Evolutionary conservation across 2,797 vertebrate genomes (phyloP), one percentile per base, ranked within the genome.

Genomic region (Phoeniculus purpureus): DNA sequence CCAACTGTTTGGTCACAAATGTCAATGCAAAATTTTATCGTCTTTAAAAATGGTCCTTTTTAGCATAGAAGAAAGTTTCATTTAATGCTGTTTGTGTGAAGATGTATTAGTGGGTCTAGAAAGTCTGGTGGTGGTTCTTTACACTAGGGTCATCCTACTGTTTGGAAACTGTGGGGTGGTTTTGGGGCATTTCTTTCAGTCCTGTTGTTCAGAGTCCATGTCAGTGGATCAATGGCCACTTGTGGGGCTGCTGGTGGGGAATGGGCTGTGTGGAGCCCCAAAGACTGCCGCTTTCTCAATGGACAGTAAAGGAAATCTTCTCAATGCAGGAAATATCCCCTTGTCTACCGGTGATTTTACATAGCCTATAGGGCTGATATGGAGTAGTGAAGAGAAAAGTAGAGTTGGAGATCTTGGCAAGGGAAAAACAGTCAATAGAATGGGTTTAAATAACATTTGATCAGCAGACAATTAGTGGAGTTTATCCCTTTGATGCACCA

Each of bases 361-460:
- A 37, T 60, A 70, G 50, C 43, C 60, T 91, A 50, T 73, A 93
- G 91, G 12, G 10, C 66, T 94, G 87, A 87, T 65, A 95, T 90
- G 65, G 88, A 94, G 61, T 78, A 93, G 65, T 67, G 78, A 70
- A 71, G 50, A 40, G 61, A 87, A 89, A 92, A 92, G 94, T 87
- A 67, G 71, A 88, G 94, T 67, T 89, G 31, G 70, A 83, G 70
- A 70, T 40, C 43, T 91, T 94, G 80, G 90, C 73, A 90, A 83
- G 78, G 87, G 86, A 79, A 84, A 94, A 94, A 82, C 29, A 94
- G 92, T 90, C 74, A 93, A 90, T 90, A 78, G 81, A 90, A 94
- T 93, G 85, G 94, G 54, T 85, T 95, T 93, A 96, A 95, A 94
- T 95, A 95, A 96, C 62, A 80, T 93, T 96, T 96, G 93, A 90